phyloP scores from a whole-genome alignment of 2,113 vertebrate genomes.

The Polypterus senegalus region DNA sequence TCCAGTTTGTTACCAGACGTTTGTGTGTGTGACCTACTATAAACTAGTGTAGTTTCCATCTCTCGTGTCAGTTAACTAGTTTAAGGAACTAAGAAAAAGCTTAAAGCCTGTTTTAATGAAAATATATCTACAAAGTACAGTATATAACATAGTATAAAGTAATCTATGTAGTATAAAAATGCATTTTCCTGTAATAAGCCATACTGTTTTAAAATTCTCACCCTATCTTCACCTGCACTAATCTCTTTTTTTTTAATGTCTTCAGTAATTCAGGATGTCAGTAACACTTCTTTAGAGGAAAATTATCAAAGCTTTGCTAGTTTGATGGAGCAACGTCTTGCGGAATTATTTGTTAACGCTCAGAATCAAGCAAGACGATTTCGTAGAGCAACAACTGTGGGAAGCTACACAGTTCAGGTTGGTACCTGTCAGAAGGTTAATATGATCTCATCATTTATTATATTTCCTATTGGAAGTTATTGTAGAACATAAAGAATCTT shows the following conservation, averaged over 20 bases:
- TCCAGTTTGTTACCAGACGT: no score
- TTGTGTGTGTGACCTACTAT: no score
- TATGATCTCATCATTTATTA: background rate
- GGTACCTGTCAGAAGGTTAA: background rate
- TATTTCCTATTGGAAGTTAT: background rate
- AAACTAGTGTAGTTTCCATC: no score
- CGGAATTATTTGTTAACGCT: slow-evolving; percentile 80
- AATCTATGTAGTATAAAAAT: background rate
- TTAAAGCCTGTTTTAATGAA: no score
- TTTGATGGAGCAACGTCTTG: slow-evolving; percentile 90
- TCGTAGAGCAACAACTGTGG: slow-evolving; percentile 72
- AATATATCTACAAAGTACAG: no score
- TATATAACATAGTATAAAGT: no score
- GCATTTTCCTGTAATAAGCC: background rate
- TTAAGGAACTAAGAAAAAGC: no score
- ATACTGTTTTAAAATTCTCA: background rate
- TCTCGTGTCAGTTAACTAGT: no score
- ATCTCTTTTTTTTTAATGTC: background rate
- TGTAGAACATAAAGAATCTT: no score
- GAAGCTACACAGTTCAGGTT: slow-evolving; percentile 93
- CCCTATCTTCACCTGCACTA: slow-evolving; percentile 4
- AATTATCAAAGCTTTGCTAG: slow-evolving; percentile 93
- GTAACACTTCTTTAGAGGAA: slow-evolving; percentile 69
- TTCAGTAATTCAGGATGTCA: slow-evolving; percentile 88
- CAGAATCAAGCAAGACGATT: slow-evolving; percentile 77